phyloP scores from a whole-genome alignment of 2,797 vertebrate genomes.

The Bradypodion ventrale region DNA sequence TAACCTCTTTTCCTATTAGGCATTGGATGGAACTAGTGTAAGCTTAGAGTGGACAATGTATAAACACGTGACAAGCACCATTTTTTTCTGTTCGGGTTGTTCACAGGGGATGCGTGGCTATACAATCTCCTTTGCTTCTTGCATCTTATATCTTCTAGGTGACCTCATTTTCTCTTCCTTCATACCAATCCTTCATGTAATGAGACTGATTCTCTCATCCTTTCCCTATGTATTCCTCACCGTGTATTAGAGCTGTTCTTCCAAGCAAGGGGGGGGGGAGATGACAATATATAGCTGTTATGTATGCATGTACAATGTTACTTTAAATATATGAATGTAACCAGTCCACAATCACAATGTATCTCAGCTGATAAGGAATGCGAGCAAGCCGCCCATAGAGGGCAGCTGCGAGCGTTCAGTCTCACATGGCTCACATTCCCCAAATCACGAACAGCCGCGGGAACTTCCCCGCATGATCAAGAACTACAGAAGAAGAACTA shows the following conservation, averaged over 20 bases:
- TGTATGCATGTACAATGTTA: too few species aligned
- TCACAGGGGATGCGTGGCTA: not conserved
- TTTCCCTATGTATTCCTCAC: constrained; percentile 72
- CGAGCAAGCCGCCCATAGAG: too few species aligned
- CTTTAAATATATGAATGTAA: too few species aligned
- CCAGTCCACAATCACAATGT: too few species aligned
- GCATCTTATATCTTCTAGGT: constrained; percentile 55
- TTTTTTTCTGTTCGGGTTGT: not conserved
- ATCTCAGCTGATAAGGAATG: too few species aligned
- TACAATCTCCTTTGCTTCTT: not conserved
- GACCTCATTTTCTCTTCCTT: constrained; percentile 76
- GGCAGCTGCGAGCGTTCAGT: too few species aligned
- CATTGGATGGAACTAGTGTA: constrained; percentile 55
- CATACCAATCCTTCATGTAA: constrained; percentile 74
- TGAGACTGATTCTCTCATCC: constrained; percentile 79
- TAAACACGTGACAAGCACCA: constrained; percentile 48
- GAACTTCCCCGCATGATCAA: too few species aligned
- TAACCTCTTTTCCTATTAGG: constrained; percentile 47
- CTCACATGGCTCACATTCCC: too few species aligned
- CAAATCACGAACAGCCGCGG: too few species aligned
- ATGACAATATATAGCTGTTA: constrained; percentile 67
- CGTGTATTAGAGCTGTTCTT: constrained; percentile 62
- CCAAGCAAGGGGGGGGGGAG: constrained; percentile 76
- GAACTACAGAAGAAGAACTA: too few species aligned
- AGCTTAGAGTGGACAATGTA: constrained; percentile 47